Base-by-base conservation (phyloP, 2,888 invertebrate species). In the Chloroclysta siterata region DNA sequence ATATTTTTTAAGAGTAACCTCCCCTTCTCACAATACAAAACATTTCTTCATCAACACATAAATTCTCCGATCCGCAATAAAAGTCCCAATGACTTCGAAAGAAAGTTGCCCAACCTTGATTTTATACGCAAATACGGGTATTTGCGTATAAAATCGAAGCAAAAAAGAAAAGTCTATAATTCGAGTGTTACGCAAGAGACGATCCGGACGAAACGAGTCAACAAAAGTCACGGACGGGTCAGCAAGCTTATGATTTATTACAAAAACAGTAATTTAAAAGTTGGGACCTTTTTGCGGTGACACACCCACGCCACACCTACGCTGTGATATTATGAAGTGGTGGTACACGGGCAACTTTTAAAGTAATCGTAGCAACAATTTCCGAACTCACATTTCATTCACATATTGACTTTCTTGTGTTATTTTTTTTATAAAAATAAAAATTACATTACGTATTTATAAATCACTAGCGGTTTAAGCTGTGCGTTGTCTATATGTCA, bases 201-300 rank as follows among this genome's bases (percentile, higher is more conserved):
- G 28, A 48, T 60, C 51, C 33, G 51, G 51, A 51, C 15, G 33
- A 29, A 51, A 62, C 62, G 46, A 56, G 70, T 66, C 59, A 62
- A 60, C 65, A 70, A 69, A 66, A 70, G 68, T 66, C 70, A 66
- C 44, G 68, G 60, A 60, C 73, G 66, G 77, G 76, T 63, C 75
- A 61, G 63, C 63, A 53, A 62, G 63, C 60, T 65, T 70, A 65
- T 69, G 71, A 70, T 71, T 65, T 69, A 66, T 67, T 59, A 65
- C 59, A 70, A 70, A 74, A 72, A 71, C 68, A 66, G 70, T 70
- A 71, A 73, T 73, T 72, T 72, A 72, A 71, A 72, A 70, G 70
- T 70, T 69, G 58, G 70, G 52, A 53, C 67, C 72, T 68, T 72
- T 74, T 72, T 66, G 67, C 72, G 64, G 55, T 57, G 68, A 66